A percentile compares a stretch with the other conserved stretches of the same genome.
Conservation (phyloP, 2,113 vertebrate genomes). For the Lophotis ruficrista region DNA sequence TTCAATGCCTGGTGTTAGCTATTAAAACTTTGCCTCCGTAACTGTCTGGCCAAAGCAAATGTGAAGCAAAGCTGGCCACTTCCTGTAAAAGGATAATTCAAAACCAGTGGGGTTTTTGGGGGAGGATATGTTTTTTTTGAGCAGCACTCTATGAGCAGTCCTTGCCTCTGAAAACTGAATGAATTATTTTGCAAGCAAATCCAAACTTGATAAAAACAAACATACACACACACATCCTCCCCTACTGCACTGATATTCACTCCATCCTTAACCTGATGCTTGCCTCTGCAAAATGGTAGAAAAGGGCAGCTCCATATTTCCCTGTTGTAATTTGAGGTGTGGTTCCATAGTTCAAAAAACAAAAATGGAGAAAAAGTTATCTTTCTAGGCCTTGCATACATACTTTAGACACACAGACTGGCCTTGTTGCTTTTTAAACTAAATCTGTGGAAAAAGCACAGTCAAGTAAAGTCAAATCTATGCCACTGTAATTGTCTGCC, state of each 20-base stretch:
- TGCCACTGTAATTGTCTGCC: background rate
- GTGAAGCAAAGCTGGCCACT: background rate
- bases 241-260: background rate
- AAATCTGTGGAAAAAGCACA: background rate
- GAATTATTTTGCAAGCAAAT: background rate
- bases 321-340: background rate
- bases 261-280: background rate
- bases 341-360: background rate
- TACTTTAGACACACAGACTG: background rate
- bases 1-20: background rate
- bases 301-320: background rate
- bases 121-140: background rate
- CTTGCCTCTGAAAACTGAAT: background rate
- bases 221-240: too few relatives aligned
- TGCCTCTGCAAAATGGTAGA: background rate
- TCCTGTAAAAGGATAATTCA: background rate
- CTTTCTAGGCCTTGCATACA: background rate
- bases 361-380: background rate
- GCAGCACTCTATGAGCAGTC: background rate
- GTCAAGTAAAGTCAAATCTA: background rate
- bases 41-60: background rate
- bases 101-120: accelerated
- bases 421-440: background rate
- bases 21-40: background rate
- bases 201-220: background rate